Base-by-base conservation (phyloP, 2,888 invertebrate genomes). In the Candidula unifasciata region DNA sequence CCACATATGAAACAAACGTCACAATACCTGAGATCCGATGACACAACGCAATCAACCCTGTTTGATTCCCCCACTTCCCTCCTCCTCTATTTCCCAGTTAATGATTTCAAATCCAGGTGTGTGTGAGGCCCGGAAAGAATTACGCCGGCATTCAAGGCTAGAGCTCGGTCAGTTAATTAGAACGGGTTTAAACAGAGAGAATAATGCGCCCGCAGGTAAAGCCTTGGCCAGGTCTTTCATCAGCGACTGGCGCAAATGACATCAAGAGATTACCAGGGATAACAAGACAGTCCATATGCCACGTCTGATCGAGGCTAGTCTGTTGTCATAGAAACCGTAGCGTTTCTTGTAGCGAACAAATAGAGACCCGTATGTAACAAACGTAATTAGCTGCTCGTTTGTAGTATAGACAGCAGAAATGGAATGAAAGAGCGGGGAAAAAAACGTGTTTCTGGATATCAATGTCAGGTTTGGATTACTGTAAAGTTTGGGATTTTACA, bases 311-410 rank as follows among this genome's bases (percentile, higher is more conserved):
- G 73, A 73, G 52, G 54, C 10, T 10, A 74, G 74, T 54, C 74
- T 54, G 74, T 74, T 74, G 74, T 74, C 74, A 74, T 74, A 74
- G 74, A 74, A 74, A 74, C 74, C 30, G 30, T 27, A 74, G 54
- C 18, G 30, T 16, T 52, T 16, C 54, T 54, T 74, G n/a, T 54
- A 5, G 30, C 54, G 74, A 54, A n/a, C 54, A 74, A 54, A 54
- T 74, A 74, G 16, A 54, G 54, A 74, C 30, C 52, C 24, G 18
- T 27, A 74, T 54, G 30, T 18, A 21, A 74, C 5, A 74, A 69
- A 54, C 5, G 30, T 54, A 54, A 74, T 74, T 54, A 30, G 18
- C 54, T 21, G 54, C 30, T 5, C 13, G 33, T 44, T 27, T 44
- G 73, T 27, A 52, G 10, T 44, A 13, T n/a, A n/a, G 66, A 27